Evolutionary conservation across 1,140 invertebrate genomes (phyloP), one percentile per base, ranked within the genome.

Genomic region (Sitodiplosis mosellana): DNA sequence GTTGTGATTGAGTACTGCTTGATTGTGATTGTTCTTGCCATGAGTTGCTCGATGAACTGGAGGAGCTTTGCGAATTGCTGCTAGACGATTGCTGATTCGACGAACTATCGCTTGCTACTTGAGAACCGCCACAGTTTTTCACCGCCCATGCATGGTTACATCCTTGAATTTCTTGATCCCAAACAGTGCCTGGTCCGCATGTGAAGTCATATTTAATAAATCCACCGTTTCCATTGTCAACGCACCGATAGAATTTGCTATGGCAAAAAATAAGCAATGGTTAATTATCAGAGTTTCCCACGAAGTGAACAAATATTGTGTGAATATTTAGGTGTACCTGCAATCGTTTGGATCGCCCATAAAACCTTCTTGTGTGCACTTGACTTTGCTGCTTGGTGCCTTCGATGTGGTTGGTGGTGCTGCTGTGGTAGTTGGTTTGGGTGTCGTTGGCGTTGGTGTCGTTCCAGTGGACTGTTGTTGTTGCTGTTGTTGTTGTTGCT

Each of bases 181-280:
- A 71, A 19, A 69, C 60, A 3, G 78, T 81, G 38, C 76, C 78
- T 14, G 63, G 59, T 2, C 70, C 76, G 60, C 78, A 82, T 38
- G 64, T 67, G 55, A 77, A 82, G 34, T 76, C 69, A 52, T 76
- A 72, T 51, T 63, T 70, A 18, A 58, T 69, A 37, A 67, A 72
- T 2, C 61, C 65, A 17, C 65, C 69, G 33, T 66, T 56, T 0
- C 71, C 71, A 48, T 74, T 61, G 43, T 68, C 57, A 0, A 80
- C 73, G 59, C 80, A 83, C 59, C 78, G 69, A 51, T 81, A 79
- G 55, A 82, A 83, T 50, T 78, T 80, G 44, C 59, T 43, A 43
- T 27, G 27, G 3, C n/a, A n/a, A n/a, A n/a, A 27, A 27, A 27
- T 27, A 27, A 27, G 27, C 78, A 80, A 48, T 79, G 64, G 21